Base-by-base conservation (phyloP, 2,888 invertebrate genomes). In the Mayetiola destructor region DNA sequence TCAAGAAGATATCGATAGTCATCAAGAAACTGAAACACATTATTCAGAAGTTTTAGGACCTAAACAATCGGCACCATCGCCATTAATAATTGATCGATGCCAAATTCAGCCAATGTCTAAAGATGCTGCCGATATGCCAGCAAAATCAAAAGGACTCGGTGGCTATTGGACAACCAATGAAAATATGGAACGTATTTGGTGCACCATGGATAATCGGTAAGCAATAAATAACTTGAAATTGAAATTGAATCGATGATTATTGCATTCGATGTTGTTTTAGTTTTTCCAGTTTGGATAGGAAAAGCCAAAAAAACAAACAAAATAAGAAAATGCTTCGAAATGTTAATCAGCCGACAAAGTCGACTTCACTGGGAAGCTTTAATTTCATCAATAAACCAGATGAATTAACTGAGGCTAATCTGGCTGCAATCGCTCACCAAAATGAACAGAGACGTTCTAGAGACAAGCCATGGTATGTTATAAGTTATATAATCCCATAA, bases 401-500 rank as follows among this genome's bases (percentile, higher is more conserved):
- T 40, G 61, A 62, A 14, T 27, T 52, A 20, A 27, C 55, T 35
- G 73, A 73, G 58, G 67, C 69, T 59, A 64, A 70, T n/a, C 70
- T 71, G 1, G 61, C 70, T 27, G 67, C 68, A 9, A 70, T n/a
- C 27, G 27, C 71, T 2, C 63, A 64, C 12, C 66, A 64, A 53
- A 66, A 64, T 30, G 68, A 68, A 48, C 71, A 68, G 56, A 70
- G 70, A 62, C 62, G 65, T 36, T 59, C 62, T 14, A 72, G 69
- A 61, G 64, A 71, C 10, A 73, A 73, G 60, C 69, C 69, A 59
- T 73, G 73, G 73, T 64, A 58, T 59, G 57, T 52, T 1, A n/a
- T n/a, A 32, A 14, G 9, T 30, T 52, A 8, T 4, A 20, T 30
- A 14, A 18, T 57, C 8, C 3, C 23, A n/a, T 54, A 29, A 4